Conservation (phyloP, 23 tunicate species). For the Styela clava region DNA sequence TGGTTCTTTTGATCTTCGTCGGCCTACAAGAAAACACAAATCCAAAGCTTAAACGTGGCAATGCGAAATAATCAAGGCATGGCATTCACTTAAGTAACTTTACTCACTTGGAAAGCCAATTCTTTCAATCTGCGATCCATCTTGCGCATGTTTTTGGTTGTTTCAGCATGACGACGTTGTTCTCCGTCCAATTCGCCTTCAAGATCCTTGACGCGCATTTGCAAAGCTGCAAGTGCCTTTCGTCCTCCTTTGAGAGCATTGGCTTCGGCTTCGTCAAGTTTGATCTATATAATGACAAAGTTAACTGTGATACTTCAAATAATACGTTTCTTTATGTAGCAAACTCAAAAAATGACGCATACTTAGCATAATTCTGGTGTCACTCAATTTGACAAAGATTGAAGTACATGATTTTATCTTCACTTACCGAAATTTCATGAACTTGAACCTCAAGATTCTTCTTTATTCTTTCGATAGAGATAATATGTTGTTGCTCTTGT, state of each 20-base stretch:
- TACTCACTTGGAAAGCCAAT: conserved; percentile 78
- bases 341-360: too few relatives aligned
- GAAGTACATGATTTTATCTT: too few relatives aligned
- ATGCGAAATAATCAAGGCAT: not conserved
- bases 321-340: too few relatives aligned
- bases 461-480: conserved; percentile 78
- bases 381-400: too few relatives aligned
- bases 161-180: conserved; percentile 94
- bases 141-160: conserved; percentile 87
- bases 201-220: conserved; percentile 87
- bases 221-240: conserved; percentile 86
- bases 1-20: conserved; percentile 98
- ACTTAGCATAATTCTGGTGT: too few relatives aligned
- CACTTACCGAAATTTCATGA: conserved; percentile 86
- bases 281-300: conserved; percentile 42
- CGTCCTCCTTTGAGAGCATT: conserved; percentile 96
- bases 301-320: not conserved
- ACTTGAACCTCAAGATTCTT: conserved; percentile 88
- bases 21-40: conserved; percentile 49
- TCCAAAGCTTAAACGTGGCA: not conserved
- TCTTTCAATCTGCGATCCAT: conserved; percentile 96
- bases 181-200: conserved; percentile 90
- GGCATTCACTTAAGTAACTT: not conserved
- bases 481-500: conserved; percentile 79
- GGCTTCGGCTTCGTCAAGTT: conserved; percentile 92